Evolutionary conservation across 2,797 vertebrate genomes (phyloP).

Genomic region (Galago senegalensis): DNA sequence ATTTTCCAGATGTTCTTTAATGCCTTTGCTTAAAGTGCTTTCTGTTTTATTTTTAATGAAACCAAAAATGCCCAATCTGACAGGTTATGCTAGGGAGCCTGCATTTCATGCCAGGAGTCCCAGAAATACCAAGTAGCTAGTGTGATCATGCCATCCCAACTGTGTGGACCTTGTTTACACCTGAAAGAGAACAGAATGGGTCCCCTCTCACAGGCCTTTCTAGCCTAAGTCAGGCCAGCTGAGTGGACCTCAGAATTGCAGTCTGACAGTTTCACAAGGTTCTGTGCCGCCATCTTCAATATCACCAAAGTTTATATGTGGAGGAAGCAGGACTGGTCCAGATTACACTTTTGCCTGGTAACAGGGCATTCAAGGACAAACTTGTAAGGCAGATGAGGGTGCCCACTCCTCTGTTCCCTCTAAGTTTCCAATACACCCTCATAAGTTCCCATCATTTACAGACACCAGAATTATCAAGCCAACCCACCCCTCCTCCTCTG

Average conservation of each 20-base stretch:
- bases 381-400: not conserved
- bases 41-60: constrained; percentile 82
- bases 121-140: constrained; percentile 70
- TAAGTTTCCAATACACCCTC: not conserved
- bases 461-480: constrained; percentile 10
- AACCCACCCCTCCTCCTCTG: not conserved
- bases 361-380: not conserved
- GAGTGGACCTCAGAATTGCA: not conserved
- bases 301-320: not conserved
- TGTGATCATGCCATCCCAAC: not conserved
- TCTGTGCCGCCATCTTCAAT: not conserved
- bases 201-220: not conserved
- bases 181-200: not conserved
- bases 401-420: not conserved
- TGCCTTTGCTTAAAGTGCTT: constrained; percentile 63
- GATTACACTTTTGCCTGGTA: not conserved
- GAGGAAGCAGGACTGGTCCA: constrained; percentile 1
- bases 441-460: not conserved
- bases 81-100: constrained; percentile 59
- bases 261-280: constrained; percentile 1
- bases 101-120: constrained; percentile 72
- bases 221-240: not conserved
- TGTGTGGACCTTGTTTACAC: not conserved
- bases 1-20: constrained; percentile 79
- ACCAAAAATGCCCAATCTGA: constrained; percentile 67